These are phyloP conservation scores for Patella depressa DNA, from an alignment of 2,888 invertebrate species.

Conservation along the genomic window DNA sequence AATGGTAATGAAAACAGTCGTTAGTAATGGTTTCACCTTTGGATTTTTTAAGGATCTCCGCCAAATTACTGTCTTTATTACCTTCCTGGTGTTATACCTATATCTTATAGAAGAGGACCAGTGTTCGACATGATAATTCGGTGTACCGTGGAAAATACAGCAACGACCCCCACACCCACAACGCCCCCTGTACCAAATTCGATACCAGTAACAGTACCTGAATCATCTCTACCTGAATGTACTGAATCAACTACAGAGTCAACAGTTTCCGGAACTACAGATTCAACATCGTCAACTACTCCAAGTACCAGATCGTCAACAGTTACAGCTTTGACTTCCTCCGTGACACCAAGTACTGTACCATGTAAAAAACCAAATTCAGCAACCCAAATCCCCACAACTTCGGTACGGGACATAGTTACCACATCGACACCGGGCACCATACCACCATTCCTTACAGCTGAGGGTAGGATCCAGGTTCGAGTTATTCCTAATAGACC, in stretches of 20 bases:
- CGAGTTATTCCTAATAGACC: not conserved
- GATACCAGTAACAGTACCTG: not conserved
- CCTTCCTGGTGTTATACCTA: not conserved
- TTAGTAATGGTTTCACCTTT: no score
- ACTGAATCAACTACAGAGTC: not conserved
- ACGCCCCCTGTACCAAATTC: no score
- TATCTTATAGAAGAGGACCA: not conserved
- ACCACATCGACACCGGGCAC: not conserved
- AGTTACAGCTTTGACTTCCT: not conserved
- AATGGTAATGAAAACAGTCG: no score
- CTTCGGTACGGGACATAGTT: not conserved
- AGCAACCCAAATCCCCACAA: not conserved
- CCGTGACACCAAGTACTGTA: not conserved
- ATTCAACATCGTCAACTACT: no score
- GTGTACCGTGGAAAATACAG: not conserved
- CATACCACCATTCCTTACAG: not conserved
- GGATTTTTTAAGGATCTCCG: not conserved
- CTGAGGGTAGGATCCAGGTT: not conserved
- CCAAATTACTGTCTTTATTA: not conserved
- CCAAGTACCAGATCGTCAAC: no score
- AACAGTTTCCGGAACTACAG: not conserved
- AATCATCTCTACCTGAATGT: not conserved
- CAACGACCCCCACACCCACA: not conserved
- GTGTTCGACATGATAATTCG: not conserved
- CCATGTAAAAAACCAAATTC: not conserved